Evolutionary conservation across 2,113 vertebrate species (phyloP).

Genomic region (Menura novaehollandiae): DNA sequence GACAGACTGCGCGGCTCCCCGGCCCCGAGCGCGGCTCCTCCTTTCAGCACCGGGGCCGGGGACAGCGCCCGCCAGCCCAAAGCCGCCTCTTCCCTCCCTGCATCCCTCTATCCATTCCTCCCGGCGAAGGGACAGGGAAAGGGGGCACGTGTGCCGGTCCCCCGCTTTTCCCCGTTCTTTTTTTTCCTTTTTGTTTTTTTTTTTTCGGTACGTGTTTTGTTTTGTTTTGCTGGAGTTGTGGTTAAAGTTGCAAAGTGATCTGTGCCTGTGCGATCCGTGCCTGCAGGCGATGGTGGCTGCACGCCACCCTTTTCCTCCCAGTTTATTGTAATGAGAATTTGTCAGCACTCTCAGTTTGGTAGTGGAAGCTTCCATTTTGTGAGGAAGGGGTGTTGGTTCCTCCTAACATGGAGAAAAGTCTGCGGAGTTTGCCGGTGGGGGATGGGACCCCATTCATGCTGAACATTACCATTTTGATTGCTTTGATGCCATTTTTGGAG

Average conservation of each 20-base stretch:
- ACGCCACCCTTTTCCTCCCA: slow-evolving; percentile 11
- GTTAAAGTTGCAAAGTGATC: slow-evolving; percentile 40
- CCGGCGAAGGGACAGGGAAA: background rate
- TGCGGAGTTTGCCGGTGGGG: slow-evolving; percentile 90
- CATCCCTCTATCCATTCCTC: background rate
- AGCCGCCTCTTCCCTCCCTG: background rate
- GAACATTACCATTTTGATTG: slow-evolving; percentile 99
- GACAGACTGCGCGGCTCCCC: background rate
- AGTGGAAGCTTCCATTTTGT: slow-evolving; percentile 99
- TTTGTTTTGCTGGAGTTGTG: background rate
- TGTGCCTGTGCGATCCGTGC: background rate
- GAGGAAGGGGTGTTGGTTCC: slow-evolving; percentile 79
- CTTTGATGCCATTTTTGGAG: slow-evolving; percentile 96
- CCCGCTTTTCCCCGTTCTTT: rapidly evolving
- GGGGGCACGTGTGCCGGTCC: background rate
- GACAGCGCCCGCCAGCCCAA: slow-evolving; percentile 40
- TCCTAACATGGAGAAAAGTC: slow-evolving; percentile 90
- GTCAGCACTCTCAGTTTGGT: slow-evolving; percentile 78
- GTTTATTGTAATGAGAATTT: slow-evolving; percentile 67
- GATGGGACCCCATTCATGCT: slow-evolving; percentile 90
- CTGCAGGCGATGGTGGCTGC: background rate
- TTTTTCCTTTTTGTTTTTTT: background rate
- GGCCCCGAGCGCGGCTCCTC: slow-evolving; percentile 35
- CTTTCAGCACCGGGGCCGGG: slow-evolving; percentile 67
- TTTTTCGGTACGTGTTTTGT: background rate